phyloP scores from a whole-genome alignment of 2,888 invertebrate species.

The Mythimna albipuncta region DNA sequence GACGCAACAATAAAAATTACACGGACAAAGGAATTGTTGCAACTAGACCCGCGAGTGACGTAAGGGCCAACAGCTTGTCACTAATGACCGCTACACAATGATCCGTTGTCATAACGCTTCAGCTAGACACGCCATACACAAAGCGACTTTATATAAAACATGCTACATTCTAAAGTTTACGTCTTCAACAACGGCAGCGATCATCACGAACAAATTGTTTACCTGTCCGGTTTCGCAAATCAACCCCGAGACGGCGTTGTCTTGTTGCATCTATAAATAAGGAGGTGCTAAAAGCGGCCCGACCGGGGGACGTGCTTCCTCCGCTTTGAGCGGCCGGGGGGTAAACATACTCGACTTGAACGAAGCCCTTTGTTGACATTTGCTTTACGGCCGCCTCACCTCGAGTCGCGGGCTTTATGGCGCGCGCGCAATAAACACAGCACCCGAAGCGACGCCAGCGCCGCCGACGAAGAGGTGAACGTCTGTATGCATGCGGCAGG shows the following conservation, averaged over 20 bases:
- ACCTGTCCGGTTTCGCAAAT: slow-evolving; percentile 87
- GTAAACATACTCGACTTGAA: slow-evolving; percentile 85
- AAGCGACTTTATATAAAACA: not conserved
- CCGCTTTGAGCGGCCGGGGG: slow-evolving; percentile 87
- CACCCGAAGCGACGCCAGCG: slow-evolving; percentile 66
- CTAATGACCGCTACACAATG: slow-evolving; percentile 78
- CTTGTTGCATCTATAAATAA: slow-evolving; percentile 89
- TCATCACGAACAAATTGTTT: slow-evolving; percentile 77
- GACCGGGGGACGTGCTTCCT: slow-evolving; percentile 88
- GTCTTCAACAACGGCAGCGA: slow-evolving; percentile 65
- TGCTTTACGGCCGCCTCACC: slow-evolving; percentile 84
- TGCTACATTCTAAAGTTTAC: not conserved
- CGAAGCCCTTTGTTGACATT: slow-evolving; percentile 88
- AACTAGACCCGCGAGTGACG: slow-evolving; percentile 77
- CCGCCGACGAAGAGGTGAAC: slow-evolving; percentile 68
- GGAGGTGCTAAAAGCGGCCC: slow-evolving; percentile 90
- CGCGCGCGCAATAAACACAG: slow-evolving; percentile 78
- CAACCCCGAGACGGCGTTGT: slow-evolving; percentile 80
- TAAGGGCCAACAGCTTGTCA: slow-evolving; percentile 77
- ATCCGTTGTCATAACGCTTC: slow-evolving; percentile 61
- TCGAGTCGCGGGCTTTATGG: slow-evolving; percentile 77
- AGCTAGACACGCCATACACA: slow-evolving; percentile 44
- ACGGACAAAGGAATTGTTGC: slow-evolving; percentile 87
- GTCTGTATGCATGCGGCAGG: slow-evolving; percentile 54
- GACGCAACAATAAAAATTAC: slow-evolving; percentile 89